Conservation (phyloP, 2,888 invertebrate genomes). For the Gryllus longicercus region DNA sequence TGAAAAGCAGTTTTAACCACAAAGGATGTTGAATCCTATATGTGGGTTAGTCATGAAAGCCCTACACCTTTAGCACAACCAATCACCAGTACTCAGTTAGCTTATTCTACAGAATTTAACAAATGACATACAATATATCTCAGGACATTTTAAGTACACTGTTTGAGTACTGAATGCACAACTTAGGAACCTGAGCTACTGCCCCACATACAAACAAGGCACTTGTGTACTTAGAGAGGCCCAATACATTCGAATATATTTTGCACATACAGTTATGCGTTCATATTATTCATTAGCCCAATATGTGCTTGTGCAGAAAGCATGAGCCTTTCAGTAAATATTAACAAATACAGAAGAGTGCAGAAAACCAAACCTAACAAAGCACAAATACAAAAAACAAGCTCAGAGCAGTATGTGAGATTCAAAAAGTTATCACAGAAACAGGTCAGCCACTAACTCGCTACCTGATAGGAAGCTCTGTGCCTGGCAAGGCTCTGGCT, state of each 20-base stretch:
- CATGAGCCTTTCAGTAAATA: not conserved
- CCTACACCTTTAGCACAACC: conserved; percentile 17
- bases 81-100: conserved; percentile 1
- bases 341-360: not conserved
- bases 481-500: not conserved
- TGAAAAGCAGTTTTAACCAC: no score
- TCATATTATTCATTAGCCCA: no score
- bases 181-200: not conserved
- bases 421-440: not conserved
- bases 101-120: not conserved
- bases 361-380: not conserved
- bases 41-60: not conserved
- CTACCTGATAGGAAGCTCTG: not conserved
- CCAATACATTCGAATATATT: not conserved
- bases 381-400: not conserved
- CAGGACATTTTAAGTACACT: not conserved
- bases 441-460: not conserved
- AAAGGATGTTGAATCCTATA: no score
- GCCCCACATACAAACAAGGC: not conserved
- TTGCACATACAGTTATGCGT: no score
- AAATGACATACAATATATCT: no score
- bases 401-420: not conserved
- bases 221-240: not conserved
- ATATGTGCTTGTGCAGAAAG: not conserved
- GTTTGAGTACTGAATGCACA: not conserved